These are phyloP conservation scores for Pipra filicauda DNA, from an alignment of 2,113 vertebrate genomes.

Conservation along the genomic window DNA sequence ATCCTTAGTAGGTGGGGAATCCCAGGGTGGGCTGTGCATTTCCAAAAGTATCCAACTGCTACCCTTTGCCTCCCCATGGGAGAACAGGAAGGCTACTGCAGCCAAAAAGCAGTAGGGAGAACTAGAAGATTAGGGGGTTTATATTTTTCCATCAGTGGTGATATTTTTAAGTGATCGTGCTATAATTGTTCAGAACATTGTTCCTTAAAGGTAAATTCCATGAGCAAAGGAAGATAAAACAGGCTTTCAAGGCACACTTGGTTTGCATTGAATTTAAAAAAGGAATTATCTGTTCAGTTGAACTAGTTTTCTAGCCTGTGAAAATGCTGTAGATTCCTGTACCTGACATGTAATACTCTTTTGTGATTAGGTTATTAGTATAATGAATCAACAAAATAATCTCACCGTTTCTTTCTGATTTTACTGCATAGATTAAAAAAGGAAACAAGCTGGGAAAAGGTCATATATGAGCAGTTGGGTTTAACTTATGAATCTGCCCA, in stretches of 20 bases:
- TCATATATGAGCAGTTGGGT: background rate
- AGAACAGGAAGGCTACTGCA: background rate
- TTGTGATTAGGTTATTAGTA: background rate
- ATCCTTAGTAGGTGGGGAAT: background rate
- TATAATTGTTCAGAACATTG: background rate
- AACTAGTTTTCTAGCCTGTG: background rate
- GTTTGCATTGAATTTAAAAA: background rate
- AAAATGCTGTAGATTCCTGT: background rate
- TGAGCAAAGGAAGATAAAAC: background rate
- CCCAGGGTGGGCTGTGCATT: background rate
- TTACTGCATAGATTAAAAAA: background rate
- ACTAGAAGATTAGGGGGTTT: background rate
- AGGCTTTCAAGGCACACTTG: background rate
- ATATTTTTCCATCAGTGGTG: background rate
- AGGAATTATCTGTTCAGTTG: background rate
- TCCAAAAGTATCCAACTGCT: background rate
- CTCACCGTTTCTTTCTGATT: background rate
- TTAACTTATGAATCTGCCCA: background rate
- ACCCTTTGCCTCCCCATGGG: rapidly evolving
- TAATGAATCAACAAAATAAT: background rate
- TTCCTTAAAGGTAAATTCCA: background rate
- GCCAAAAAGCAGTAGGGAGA: background rate
- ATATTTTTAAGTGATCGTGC: background rate
- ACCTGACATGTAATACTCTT: background rate
- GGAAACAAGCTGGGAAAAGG: background rate